Conservation (phyloP, 1,140 invertebrate genomes). For the Lepidurus packardi region DNA sequence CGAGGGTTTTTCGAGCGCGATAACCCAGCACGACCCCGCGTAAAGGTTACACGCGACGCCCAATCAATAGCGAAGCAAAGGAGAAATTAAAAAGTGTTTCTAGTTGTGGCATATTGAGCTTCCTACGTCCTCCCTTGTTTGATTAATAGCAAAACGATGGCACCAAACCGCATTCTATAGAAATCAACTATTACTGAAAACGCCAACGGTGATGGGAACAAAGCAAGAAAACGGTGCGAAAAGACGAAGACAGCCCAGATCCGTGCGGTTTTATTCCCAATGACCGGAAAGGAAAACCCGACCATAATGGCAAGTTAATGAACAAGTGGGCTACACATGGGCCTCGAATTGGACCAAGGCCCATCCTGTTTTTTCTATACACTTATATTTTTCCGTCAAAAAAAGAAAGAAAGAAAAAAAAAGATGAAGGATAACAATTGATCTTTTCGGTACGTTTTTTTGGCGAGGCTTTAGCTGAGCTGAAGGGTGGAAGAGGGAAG, state of each 20-base stretch:
- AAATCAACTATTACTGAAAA: too few relatives aligned
- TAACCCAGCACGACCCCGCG: constrained; percentile 8
- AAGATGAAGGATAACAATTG: not conserved
- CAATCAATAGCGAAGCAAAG: not conserved
- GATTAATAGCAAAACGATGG: not conserved
- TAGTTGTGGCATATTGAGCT: constrained; percentile 9
- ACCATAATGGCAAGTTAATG: not conserved
- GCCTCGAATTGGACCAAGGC: not conserved
- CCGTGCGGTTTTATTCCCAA: not conserved
- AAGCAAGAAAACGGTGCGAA: not conserved
- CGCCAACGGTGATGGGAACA: not conserved
- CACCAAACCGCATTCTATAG: not conserved
- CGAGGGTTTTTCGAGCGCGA: not conserved
- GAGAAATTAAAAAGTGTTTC: not conserved
- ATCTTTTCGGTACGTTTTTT: not conserved
- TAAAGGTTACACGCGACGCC: constrained; percentile 12
- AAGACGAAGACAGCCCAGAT: not conserved
- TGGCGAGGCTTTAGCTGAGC: not conserved
- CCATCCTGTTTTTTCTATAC: not conserved
- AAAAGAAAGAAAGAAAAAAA: not conserved
- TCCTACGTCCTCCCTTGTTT: not conserved
- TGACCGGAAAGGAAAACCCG: not conserved
- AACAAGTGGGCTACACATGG: not conserved
- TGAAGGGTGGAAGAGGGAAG: not conserved
- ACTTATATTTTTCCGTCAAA: not conserved